Evolutionary conservation across 2,797 vertebrate genomes (phyloP), one percentile per base, ranked within the genome.

Genomic region (Adrianichthys oophorus): DNA sequence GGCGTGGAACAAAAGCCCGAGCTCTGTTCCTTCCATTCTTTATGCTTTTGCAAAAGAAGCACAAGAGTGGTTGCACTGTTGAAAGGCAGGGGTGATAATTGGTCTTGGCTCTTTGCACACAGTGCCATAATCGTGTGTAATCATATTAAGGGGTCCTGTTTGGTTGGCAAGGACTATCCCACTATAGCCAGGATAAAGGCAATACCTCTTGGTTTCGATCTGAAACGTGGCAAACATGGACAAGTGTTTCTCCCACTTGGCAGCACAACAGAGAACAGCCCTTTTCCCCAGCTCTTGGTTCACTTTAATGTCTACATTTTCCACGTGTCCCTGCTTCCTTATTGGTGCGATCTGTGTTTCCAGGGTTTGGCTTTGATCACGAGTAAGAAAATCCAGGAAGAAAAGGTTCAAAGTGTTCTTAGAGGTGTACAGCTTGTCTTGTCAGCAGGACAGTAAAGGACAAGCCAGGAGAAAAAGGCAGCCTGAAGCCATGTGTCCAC

Each of bases 71-170:
- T 57, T 70, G 74, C 65, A 52, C 52, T 54, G 78, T 75, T 83
- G 83, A 91, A 90, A 89, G 80, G 86, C 88, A 75, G 76, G 76
- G 85, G 83, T 87, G 86, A 85, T 91, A 92, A 92, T 90, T 92
- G 87, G 74, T 85, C 76, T 83, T 84, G 87, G 85, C 85, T 90
- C 82, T 84, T 92, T 90, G 80, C 84, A 89, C 81, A 89, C 80
- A 75, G 87, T 68, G 61, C 71, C 72, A 61, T 90, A 90, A 92
- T 90, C 86, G 76, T 56, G 58, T 67, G 69, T 90, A 90, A 91
- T 92, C 87, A 90, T 86, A 92, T 91, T 90, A 90, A 89, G 74
- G 77, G 80, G 77, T 79, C 82, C 83, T 60, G 82, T 75, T 71
- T 65, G 70, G 82, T 80, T 79, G 62, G 78, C 67, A 1, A 65